These are phyloP conservation scores for Origma solitaria DNA, from an alignment of 2,113 vertebrate genomes.

Conservation along the genomic window DNA sequence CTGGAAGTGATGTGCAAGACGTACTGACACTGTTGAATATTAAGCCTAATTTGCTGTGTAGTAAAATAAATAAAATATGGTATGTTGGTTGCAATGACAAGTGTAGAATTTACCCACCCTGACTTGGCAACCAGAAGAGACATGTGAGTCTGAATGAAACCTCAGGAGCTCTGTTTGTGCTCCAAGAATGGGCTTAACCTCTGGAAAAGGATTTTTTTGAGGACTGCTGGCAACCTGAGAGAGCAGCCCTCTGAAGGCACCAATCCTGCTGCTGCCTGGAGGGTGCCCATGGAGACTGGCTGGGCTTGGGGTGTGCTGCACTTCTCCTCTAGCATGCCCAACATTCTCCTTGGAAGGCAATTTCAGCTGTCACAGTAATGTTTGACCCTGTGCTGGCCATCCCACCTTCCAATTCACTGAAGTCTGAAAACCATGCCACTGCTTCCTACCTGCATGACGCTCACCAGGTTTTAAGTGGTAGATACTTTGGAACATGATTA, in stretches of 20 bases:
- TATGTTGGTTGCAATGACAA: not conserved
- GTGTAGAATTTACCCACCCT: not conserved
- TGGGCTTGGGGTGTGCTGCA: not conserved
- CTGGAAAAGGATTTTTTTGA: not conserved
- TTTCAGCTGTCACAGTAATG: not conserved
- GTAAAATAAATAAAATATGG: not conserved
- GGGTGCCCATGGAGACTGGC: not conserved
- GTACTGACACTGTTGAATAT: not conserved
- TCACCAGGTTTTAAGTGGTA: conserved; percentile 27
- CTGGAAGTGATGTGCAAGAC: not conserved
- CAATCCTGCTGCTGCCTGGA: not conserved
- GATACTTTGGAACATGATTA: conserved; percentile 61
- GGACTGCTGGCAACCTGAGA: not conserved
- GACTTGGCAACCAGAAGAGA: not conserved
- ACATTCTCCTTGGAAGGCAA: not conserved
- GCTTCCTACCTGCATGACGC: conserved; percentile 12
- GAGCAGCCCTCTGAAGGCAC: not conserved
- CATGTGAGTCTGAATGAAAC: not conserved
- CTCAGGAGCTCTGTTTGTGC: not conserved
- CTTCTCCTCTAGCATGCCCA: not conserved
- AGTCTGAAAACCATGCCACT: not conserved
- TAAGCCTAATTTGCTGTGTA: not conserved
- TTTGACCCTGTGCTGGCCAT: not conserved
- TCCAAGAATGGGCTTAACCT: not conserved
- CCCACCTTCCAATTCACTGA: not conserved